Evolutionary conservation across 1,140 invertebrate species (phyloP).

Genomic region (Ceratoteleas bidentatus): DNA sequence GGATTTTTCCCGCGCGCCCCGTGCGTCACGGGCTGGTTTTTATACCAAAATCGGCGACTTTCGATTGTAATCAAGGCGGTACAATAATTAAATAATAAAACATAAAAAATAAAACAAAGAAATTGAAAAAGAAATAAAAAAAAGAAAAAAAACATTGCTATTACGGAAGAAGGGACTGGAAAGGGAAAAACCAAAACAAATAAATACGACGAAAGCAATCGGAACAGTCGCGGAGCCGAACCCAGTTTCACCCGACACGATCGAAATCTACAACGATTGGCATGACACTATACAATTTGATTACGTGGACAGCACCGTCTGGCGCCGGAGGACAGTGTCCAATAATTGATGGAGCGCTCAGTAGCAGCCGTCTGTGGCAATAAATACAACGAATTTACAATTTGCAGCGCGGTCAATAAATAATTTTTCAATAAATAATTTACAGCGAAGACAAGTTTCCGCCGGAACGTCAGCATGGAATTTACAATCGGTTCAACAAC

Average conservation of each 20-base stretch:
- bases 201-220: no score
- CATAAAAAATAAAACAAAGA: not conserved
- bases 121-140: no score
- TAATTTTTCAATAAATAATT: slow-evolving; percentile 51
- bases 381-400: slow-evolving; percentile 39
- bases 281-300: slow-evolving; percentile 5
- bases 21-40: slow-evolving; percentile 35
- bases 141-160: no score
- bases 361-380: not conserved
- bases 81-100: not conserved
- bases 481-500: slow-evolving; percentile 20
- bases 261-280: no score
- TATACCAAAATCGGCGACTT: slow-evolving; percentile 35
- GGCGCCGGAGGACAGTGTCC: no score
- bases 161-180: no score
- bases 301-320: not conserved
- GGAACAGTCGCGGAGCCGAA: not conserved
- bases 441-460: not conserved
- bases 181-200: no score
- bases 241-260: not conserved
- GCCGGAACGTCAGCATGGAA: not conserved
- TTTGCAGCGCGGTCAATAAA: slow-evolving; percentile 34
- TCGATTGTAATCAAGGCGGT: slow-evolving; percentile 14
- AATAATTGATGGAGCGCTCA: not conserved
- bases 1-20: slow-evolving; percentile 30